These are phyloP conservation scores for Aphelinus certus DNA, from an alignment of 1,140 invertebrate genomes.

Conservation along the genomic window DNA sequence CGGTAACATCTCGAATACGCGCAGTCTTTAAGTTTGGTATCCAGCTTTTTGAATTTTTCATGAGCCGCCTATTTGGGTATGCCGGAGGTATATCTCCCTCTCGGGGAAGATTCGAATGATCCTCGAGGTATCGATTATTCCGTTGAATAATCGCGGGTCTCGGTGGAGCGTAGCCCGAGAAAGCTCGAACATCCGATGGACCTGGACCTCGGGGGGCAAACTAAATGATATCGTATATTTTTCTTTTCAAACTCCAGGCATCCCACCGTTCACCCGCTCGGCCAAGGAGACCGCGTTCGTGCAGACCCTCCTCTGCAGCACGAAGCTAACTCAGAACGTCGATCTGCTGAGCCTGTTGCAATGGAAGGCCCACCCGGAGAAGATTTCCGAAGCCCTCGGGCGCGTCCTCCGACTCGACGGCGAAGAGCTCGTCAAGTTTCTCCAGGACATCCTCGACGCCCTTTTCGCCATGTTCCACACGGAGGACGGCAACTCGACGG, in stretches of 20 bases:
- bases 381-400: constrained; percentile 84
- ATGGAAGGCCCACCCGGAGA: constrained; percentile 88
- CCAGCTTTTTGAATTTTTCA: too few species aligned
- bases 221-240: too few species aligned
- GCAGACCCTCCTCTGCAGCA: constrained; percentile 88
- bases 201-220: too few species aligned
- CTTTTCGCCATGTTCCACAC: constrained; percentile 94
- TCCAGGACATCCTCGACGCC: constrained; percentile 95
- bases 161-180: too few species aligned
- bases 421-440: constrained; percentile 95
- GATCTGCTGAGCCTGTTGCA: constrained; percentile 89
- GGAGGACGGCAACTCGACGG: constrained; percentile 87
- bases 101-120: too few species aligned
- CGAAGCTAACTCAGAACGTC: constrained; percentile 94
- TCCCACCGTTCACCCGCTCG: constrained; percentile 79
- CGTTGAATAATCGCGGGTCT: too few species aligned
- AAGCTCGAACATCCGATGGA: too few species aligned
- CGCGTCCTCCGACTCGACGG: constrained; percentile 82
- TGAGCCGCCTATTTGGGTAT: too few species aligned
- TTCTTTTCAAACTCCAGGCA: constrained; percentile 46
- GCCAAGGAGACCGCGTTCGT: constrained; percentile 87
- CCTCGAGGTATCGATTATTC: too few species aligned
- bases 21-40: too few species aligned
- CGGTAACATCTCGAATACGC: too few species aligned
- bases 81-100: too few species aligned